A percentile compares a stretch with the other conserved stretches of the same genome.
Conservation (phyloP, 1,140 invertebrate genomes). For the Lucilia cuprina region DNA sequence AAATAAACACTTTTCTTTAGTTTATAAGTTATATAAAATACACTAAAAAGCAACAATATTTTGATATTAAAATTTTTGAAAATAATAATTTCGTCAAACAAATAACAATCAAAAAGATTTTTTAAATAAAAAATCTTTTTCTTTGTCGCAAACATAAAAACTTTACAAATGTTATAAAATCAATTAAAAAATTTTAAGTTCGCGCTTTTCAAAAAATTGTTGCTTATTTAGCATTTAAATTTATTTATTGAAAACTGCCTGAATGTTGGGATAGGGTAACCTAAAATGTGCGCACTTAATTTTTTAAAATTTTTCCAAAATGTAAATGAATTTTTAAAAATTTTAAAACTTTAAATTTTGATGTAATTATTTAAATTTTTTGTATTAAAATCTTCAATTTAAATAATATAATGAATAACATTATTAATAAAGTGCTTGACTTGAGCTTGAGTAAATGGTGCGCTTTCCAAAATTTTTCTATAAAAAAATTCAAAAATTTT, state of each 20-base stretch:
- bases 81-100: too few species aligned
- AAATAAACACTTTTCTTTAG: slow-evolving; percentile 9
- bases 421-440: slow-evolving; percentile 38
- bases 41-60: slow-evolving; percentile 53
- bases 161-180: neutral
- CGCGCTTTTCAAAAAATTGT: slow-evolving; percentile 51
- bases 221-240: slow-evolving; percentile 47
- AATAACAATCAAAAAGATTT: slow-evolving; percentile 60
- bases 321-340: too few species aligned
- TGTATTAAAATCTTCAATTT: slow-evolving; percentile 17
- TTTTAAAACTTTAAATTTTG: too few species aligned
- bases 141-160: slow-evolving; percentile 51
- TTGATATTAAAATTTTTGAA: slow-evolving; percentile 42
- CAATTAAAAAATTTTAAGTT: slow-evolving; percentile 23
- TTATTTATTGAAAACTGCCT: slow-evolving; percentile 73
- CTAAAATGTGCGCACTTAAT: slow-evolving; percentile 58
- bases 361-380: too few species aligned
- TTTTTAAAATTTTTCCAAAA: too few species aligned
- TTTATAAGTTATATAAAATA: slow-evolving; percentile 39
- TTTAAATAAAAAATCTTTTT: slow-evolving; percentile 61
- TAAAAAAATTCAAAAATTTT: neutral
- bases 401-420: slow-evolving; percentile 34
- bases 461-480: slow-evolving; percentile 12
- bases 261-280: slow-evolving; percentile 99
- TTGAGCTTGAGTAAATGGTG: slow-evolving; percentile 43